Conservation (phyloP, 2,113 vertebrate species). For the Grammomys dolichurus region DNA sequence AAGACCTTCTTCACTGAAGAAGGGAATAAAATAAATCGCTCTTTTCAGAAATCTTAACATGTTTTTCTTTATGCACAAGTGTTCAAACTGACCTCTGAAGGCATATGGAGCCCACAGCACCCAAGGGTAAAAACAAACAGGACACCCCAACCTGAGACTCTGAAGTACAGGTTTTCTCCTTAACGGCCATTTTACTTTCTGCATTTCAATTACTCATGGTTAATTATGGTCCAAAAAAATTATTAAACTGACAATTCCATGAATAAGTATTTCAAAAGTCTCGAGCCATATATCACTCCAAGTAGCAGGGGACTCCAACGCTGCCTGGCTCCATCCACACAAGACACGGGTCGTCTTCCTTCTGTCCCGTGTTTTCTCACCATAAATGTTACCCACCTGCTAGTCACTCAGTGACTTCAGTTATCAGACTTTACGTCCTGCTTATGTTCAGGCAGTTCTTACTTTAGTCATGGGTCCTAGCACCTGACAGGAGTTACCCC, state of each 20-base stretch:
- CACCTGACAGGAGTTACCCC: background rate
- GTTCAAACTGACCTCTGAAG: constrained; percentile 22
- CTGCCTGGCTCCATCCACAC: background rate
- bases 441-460: background rate
- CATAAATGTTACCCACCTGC: too few species aligned
- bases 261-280: background rate
- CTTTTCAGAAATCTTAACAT: background rate
- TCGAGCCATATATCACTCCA: too few species aligned
- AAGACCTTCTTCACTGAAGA: background rate
- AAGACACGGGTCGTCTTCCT: background rate
- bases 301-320: background rate
- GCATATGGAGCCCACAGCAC: background rate
- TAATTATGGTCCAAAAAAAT: background rate
- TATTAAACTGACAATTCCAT: background rate
- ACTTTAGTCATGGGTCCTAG: background rate
- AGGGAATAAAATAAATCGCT: background rate
- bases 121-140: background rate
- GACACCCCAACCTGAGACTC: background rate
- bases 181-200: background rate
- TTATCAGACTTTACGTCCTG: background rate
- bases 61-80: background rate
- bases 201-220: background rate
- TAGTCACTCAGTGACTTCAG: background rate
- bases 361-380: background rate
- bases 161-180: background rate